Conservation (phyloP, 2,888 invertebrate species). For the Drosophila subquinaria region DNA sequence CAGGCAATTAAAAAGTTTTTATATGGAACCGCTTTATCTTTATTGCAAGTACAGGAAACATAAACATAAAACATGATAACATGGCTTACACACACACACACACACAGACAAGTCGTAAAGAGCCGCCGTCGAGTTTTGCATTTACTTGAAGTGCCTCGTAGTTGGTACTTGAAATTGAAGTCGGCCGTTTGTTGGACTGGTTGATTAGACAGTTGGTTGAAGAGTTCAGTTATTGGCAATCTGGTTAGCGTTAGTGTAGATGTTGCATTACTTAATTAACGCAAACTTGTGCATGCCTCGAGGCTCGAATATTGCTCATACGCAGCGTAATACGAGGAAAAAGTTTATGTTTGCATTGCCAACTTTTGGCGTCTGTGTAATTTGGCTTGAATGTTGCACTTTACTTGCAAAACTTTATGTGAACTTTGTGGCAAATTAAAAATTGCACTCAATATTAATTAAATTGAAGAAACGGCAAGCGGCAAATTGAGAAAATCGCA, state of each 20-base stretch:
- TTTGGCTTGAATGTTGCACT: slow-evolving; percentile 23
- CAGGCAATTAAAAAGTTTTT: slow-evolving; percentile 82
- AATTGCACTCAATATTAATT: slow-evolving; percentile 64
- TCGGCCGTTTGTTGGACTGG: slow-evolving; percentile 15
- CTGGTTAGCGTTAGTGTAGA: slow-evolving; percentile 13
- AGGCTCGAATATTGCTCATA: slow-evolving; percentile 40
- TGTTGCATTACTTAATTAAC: slow-evolving; percentile 60
- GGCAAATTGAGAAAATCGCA: slow-evolving; percentile 24
- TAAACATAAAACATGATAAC: slow-evolving; percentile 77
- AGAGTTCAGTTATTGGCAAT: slow-evolving; percentile 39
- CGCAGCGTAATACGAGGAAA: slow-evolving; percentile 25
- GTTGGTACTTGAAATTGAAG: slow-evolving; percentile 23
- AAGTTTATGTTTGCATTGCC: slow-evolving; percentile 27
- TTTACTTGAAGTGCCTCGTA: slow-evolving; percentile 44
- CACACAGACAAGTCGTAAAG: slow-evolving; percentile 42
- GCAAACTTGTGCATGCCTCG: slow-evolving; percentile 32
- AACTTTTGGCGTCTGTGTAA: slow-evolving; percentile 21
- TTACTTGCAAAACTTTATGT: slow-evolving; percentile 12
- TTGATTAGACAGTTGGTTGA: slow-evolving; percentile 54
- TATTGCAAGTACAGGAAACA: slow-evolving; percentile 73
- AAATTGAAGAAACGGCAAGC: slow-evolving; percentile 43
- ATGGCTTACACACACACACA: slow-evolving; percentile 26
- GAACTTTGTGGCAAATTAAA: slow-evolving; percentile 39
- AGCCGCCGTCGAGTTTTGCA: slow-evolving; percentile 52
- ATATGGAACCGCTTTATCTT: slow-evolving; percentile 77